Conservation (phyloP, 2,113 vertebrate species). For the Burhinus bistriatus region DNA sequence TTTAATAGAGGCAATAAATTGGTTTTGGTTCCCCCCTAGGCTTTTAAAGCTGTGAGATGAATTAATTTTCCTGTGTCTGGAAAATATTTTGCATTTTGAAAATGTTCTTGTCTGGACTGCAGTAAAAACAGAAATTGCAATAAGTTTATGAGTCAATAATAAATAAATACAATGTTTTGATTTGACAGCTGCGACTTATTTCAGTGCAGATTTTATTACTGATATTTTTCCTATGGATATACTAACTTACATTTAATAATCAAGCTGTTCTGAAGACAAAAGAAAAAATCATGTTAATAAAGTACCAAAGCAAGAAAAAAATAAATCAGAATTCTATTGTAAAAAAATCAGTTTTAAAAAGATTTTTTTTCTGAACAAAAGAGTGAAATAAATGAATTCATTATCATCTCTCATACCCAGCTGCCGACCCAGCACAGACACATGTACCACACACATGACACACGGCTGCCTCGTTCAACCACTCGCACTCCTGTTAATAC, state of each 20-base stretch:
- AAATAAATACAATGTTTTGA: background rate
- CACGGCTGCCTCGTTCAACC: background rate
- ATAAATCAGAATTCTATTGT: background rate
- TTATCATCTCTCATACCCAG: background rate
- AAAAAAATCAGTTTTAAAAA: background rate
- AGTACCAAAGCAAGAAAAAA: background rate
- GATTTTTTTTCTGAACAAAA: background rate
- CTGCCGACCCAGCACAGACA: background rate
- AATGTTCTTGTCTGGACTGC: background rate
- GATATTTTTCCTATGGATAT: background rate
- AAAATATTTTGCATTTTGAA: background rate
- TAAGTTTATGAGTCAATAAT: background rate
- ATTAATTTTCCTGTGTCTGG: background rate
- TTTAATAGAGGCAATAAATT: background rate
- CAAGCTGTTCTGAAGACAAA: background rate
- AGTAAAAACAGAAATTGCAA: background rate
- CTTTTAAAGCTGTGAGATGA: background rate
- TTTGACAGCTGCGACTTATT: background rate
- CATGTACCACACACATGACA: rapidly evolving
- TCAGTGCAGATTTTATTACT: background rate
- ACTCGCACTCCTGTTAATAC: background rate
- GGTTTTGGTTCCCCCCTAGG: background rate
- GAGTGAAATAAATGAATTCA: background rate
- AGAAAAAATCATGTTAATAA: background rate
- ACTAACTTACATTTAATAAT: background rate